A percentile compares a stretch with the other conserved stretches of the same genome.
phyloP scores from a whole-genome alignment of 2,888 invertebrate genomes.

The Stegophylla sp. region DNA sequence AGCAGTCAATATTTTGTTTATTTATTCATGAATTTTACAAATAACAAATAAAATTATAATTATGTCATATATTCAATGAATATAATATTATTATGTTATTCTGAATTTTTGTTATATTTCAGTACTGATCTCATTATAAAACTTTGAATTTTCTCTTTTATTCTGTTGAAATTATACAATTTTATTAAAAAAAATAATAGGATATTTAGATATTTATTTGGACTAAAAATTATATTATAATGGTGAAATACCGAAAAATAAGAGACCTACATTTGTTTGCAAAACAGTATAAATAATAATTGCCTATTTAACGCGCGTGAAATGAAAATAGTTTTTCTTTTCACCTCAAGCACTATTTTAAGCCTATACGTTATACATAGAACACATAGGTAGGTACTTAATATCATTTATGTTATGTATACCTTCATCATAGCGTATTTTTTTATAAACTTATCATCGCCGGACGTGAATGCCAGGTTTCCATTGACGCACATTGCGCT shows the following conservation, averaged over 20 bases:
- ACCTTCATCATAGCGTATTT: slow-evolving; percentile 79
- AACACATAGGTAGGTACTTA: background rate
- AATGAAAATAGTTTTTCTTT: background rate
- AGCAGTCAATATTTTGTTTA: no score
- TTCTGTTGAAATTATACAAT: background rate
- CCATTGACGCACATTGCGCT: slow-evolving; percentile 39
- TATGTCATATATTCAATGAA: no score
- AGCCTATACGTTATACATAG: background rate
- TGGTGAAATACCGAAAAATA: background rate
- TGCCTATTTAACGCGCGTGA: background rate
- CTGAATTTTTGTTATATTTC: no score
- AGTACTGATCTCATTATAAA: no score
- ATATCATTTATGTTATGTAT: slow-evolving; percentile 51
- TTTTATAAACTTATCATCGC: slow-evolving; percentile 74
- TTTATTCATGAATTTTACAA: no score
- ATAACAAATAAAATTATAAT: no score
- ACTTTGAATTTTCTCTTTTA: no score
- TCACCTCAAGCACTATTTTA: background rate
- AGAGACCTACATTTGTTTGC: background rate
- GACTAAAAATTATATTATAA: background rate
- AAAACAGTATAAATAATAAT: background rate
- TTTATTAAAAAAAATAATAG: background rate
- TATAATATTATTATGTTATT: no score
- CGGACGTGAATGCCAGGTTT: slow-evolving; percentile 68
- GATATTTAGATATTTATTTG: background rate